Percentiles rank a stretch among this genome's conserved stretches.
These are phyloP conservation scores for Megaustenia siamemsis DNA, from an alignment of 2,888 invertebrate genomes.

Conservation along the genomic window DNA sequence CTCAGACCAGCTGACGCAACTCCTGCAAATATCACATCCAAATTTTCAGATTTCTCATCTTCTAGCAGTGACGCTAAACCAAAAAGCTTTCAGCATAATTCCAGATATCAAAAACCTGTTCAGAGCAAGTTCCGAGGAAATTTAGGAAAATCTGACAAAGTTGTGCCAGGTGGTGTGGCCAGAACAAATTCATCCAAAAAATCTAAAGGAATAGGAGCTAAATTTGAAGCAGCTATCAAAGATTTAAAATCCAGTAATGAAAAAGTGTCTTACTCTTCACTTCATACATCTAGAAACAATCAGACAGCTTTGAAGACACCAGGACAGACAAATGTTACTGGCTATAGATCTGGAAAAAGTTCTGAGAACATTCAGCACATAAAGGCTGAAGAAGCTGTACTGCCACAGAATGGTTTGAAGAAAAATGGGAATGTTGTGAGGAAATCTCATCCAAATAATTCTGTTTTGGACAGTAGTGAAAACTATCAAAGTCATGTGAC, in stretches of 20 bases:
- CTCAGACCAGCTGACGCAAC: not conserved
- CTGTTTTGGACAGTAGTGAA: not conserved
- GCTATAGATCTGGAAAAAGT: not conserved
- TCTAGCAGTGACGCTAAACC: not conserved
- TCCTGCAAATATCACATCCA: not conserved
- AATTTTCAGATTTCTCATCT: not conserved
- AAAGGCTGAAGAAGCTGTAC: slow-evolving; percentile 16
- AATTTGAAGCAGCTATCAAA: slow-evolving; percentile 40
- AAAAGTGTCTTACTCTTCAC: slow-evolving; percentile 10
- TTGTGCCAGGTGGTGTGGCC: not conserved
- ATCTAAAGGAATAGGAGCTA: slow-evolving; percentile 37
- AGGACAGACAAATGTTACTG: not conserved
- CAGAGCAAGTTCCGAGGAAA: not conserved
- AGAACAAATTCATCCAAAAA: slow-evolving; percentile 2
- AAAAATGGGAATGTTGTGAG: not conserved
- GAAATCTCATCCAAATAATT: slow-evolving; percentile 1
- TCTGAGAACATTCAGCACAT: not conserved
- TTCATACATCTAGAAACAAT: not conserved
- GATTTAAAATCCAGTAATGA: not conserved
- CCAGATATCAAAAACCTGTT: not conserved
- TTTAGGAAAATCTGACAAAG: slow-evolving; percentile 11
- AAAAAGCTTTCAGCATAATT: not conserved
- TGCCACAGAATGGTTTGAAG: not conserved
- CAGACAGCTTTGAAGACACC: not conserved
- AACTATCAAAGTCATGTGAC: slow-evolving; percentile 20